Conservation (phyloP, 2,113 vertebrate species). For the Lycocorax pyrrhopterus region DNA sequence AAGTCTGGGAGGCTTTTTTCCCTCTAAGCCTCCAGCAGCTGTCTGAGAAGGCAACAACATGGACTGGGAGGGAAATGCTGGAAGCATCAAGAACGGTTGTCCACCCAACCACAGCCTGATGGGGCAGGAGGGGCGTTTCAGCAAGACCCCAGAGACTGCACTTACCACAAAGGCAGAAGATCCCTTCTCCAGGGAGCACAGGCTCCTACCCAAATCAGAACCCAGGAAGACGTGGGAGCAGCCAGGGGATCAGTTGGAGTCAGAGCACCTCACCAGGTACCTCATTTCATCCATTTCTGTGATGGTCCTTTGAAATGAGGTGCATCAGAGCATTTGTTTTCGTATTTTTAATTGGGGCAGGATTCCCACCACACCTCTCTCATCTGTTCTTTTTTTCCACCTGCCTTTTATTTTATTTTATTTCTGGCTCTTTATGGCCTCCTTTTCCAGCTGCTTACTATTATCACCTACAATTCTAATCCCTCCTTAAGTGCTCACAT, state of each 20-base stretch:
- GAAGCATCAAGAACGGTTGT: neutral
- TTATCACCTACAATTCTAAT: neutral
- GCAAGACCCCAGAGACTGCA: neutral
- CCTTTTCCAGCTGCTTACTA: conserved; percentile 21
- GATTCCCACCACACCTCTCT: neutral
- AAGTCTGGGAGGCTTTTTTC: neutral
- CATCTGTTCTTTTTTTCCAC: neutral
- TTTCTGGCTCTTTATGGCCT: neutral
- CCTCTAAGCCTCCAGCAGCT: neutral
- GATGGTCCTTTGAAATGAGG: neutral
- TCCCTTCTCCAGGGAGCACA: neutral
- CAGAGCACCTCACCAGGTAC: neutral
- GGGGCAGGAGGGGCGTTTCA: neutral
- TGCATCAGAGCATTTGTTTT: neutral
- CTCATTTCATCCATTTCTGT: neutral
- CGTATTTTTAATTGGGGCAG: neutral
- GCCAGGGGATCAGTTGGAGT: neutral
- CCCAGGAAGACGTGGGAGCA: neutral
- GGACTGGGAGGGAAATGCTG: neutral
- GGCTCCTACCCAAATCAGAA: neutral
- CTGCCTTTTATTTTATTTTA: neutral
- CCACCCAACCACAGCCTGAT: neutral
- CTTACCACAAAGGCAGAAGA: neutral
- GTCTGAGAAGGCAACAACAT: neutral
- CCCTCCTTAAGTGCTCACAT: conserved; percentile 23